Base-by-base conservation (phyloP, 2,113 vertebrate genomes). In the Dicrurus megarhynchus region DNA sequence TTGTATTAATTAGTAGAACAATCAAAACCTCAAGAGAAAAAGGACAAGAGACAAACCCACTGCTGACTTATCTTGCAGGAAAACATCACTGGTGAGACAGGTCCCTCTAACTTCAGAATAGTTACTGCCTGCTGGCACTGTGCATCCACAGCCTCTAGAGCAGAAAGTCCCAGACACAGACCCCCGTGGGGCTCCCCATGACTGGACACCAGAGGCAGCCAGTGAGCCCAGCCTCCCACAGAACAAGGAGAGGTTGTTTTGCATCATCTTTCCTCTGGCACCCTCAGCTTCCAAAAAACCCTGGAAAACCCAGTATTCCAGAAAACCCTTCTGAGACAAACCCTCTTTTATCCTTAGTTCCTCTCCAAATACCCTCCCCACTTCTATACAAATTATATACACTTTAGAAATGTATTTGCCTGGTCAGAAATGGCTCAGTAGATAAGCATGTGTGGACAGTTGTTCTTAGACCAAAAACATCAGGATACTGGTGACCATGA, bases 151-250 rank as follows among this genome's bases (percentile, higher is more conserved):
- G 39, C 16, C 37, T 44, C 21, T n/a, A 16, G 47, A 67, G 19
- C 47, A 87, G 42, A 78, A 19, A 8, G 14, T 67, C 24, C 13
- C 42, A 41, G 59, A 57, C 3, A 1, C 14, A 69, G 77, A 61
- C 1, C 6, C 26, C n/a, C 1, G 0, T 1, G 5, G 27, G 24
- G 5, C 9, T 74, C 15, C 17, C 61, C 0, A 0, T 39, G 44
- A 28, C 41, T 19, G n/a, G 23, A 22, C 52, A 57, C 17, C 68
- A 49, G 30, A 22, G 20, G 41, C 61, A 74, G 46, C 13, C 64
- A 50, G 14, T 3, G 3, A 24, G 11, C 23, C 13, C 13, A 4
- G 27, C 14, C 18, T 68, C 60, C 69, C 13, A 3, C 35, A 44
- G 44, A 84, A 52, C n/a, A 65, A 65, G 6, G 1, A 16, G 33